phyloP scores from a whole-genome alignment of 2,113 vertebrate genomes.

The Ranitomeya imitator region DNA sequence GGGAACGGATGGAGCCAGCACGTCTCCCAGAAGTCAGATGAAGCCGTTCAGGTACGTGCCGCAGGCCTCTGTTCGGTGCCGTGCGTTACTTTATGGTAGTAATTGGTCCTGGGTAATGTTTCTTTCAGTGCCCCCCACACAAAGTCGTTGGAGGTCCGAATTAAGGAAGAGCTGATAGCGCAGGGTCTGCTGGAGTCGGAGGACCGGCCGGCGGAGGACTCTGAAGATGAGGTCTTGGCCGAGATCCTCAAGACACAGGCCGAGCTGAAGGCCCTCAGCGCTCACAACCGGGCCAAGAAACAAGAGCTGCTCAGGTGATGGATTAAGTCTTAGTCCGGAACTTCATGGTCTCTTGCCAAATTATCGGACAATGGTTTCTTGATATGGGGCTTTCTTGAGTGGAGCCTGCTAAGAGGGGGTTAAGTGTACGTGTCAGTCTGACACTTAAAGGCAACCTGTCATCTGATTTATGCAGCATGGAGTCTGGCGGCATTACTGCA shows the following conservation, averaged over 20 bases:
- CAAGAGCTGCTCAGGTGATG: slow-evolving; percentile 91
- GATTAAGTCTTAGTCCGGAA: not conserved
- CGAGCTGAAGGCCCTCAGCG: slow-evolving; percentile 90
- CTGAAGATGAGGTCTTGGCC: slow-evolving; percentile 90
- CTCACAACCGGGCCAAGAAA: slow-evolving; percentile 91
- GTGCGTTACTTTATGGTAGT: not conserved
- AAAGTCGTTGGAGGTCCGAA: slow-evolving; percentile 91
- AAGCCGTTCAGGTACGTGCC: slow-evolving; percentile 85
- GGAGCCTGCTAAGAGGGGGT: no score
- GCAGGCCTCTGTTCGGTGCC: not conserved
- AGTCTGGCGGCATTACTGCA: no score
- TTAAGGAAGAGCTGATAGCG: slow-evolving; percentile 95
- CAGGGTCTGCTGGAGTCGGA: slow-evolving; percentile 95
- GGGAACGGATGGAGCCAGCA: slow-evolving; percentile 85
- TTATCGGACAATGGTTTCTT: no score
- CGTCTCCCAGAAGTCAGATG: slow-evolving; percentile 94
- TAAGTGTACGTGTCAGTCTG: no score
- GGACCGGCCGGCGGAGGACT: slow-evolving; percentile 90
- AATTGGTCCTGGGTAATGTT: not conserved
- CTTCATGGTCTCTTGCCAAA: no score
- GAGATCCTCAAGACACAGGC: slow-evolving; percentile 95
- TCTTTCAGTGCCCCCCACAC: slow-evolving; percentile 88
- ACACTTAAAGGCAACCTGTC: no score
- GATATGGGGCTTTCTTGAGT: no score
- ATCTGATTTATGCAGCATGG: no score